These are phyloP conservation scores for Timema podura DNA, from an alignment of 2,888 invertebrate genomes.

Conservation along the genomic window DNA sequence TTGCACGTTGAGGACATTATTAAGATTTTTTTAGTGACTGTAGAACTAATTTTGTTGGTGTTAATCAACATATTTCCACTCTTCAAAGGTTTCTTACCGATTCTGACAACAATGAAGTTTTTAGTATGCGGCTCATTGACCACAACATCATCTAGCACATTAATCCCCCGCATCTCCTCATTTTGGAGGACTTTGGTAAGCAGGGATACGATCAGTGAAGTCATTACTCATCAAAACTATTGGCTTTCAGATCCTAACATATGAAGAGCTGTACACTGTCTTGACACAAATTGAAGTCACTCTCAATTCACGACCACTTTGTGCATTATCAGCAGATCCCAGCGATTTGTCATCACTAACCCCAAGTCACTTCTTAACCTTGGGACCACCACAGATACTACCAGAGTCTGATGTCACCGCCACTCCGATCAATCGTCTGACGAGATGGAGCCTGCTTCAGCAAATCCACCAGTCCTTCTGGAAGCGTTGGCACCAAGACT, in stretches of 20 bases:
- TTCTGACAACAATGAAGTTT: not conserved
- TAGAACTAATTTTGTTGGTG: not conserved
- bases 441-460: not conserved
- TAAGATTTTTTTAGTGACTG: not conserved
- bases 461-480: conserved; percentile 3
- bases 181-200: not conserved
- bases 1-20: no score
- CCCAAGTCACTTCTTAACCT: not conserved
- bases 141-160: not conserved
- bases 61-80: no score
- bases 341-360: not conserved
- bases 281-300: not conserved
- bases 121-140: not conserved
- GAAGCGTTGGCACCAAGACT: not conserved
- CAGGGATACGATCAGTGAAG: not conserved
- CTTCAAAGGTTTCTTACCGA: not conserved
- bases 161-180: not conserved
- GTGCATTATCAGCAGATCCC: not conserved
- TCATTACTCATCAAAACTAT: not conserved
- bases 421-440: not conserved
- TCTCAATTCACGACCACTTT: not conserved
- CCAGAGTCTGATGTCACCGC: not conserved
- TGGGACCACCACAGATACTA: not conserved
- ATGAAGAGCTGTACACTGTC: conserved; percentile 2
- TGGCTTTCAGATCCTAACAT: not conserved